Evolutionary conservation across 2,113 vertebrate species (phyloP), one percentile per base, ranked within the genome.

Genomic region (Mastomys natalensis): DNA sequence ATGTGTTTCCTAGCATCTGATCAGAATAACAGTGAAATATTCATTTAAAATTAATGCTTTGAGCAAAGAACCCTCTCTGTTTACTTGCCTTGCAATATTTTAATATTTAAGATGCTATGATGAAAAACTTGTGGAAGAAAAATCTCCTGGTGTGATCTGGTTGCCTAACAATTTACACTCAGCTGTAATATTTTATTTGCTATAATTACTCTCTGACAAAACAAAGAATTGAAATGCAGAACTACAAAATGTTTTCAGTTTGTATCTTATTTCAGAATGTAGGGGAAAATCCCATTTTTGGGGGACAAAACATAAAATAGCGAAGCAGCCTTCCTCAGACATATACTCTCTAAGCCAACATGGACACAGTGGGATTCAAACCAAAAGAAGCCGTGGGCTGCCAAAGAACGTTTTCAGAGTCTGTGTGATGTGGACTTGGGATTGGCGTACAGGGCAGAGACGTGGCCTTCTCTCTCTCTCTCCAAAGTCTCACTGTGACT

Each of bases 141-240:
- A 98, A 87, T 90, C 78, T 96, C 97, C 81, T 92, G 53, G 60
- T 53, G 53, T 93, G 95, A 94, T 97, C 88, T 73, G 94, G 94
- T 98, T 98, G 97, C 96, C 97, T 96, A 95, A 92, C 90, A 96
- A 89, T 87, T 84, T 89, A 85, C 89, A 95, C 95, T 97, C 90
- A 96, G 70, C 87, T 91, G 92, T 96, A 96, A 62, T 96, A 85
- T 95, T 98, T 95, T 96, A 89, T 80, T 88, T 92, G 94, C 94
- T 96, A 77, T 92, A 97, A 96, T 94, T 97, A 97, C 90, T 97
- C 94, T 90, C 88, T 96, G 97, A 96, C 97, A 98, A 98, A 98
- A 95, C 72, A 93, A 84, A 96, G 95, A 96, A 70, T 72, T 13
- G 22, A 92, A 98, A 97, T 95, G 87, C 93, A 97, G 88, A 98